Percentiles rank a stretch among this genome's conserved stretches.
phyloP scores from a whole-genome alignment of 2,888 invertebrate genomes.

The Zelleria hepariella region DNA sequence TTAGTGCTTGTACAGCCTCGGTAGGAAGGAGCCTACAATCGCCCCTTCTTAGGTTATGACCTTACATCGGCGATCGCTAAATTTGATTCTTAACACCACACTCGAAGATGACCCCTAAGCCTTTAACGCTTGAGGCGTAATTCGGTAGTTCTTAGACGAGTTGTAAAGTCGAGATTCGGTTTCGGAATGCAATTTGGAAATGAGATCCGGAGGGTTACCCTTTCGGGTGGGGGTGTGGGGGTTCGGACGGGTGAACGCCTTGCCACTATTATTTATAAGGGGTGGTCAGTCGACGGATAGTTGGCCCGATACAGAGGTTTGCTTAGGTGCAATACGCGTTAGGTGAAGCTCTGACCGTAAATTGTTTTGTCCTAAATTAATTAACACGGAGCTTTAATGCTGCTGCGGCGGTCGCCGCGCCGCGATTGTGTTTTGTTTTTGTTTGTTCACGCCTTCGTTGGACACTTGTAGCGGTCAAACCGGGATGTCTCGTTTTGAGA shows the following conservation, averaged over 20 bases:
- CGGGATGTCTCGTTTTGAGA: too few species aligned
- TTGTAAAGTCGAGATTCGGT: constrained; percentile 66
- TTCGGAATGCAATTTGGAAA: constrained; percentile 70
- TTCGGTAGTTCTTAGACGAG: constrained; percentile 22
- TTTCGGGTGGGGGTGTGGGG: constrained; percentile 48
- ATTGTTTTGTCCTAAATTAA: constrained; percentile 52
- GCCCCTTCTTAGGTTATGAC: constrained; percentile 62
- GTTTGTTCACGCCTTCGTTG: too few species aligned
- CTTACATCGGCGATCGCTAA: constrained; percentile 44
- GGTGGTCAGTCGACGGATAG: constrained; percentile 64
- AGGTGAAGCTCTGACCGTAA: constrained; percentile 27
- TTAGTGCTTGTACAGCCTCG: constrained; percentile 62
- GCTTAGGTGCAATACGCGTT: constrained; percentile 5
- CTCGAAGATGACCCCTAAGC: constrained; percentile 24
- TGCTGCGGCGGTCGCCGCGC: not conserved
- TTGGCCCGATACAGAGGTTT: constrained; percentile 29
- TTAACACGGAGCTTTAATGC: constrained; percentile 19
- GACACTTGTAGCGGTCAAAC: too few species aligned
- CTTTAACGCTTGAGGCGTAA: constrained; percentile 21
- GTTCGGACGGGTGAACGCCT: constrained; percentile 25
- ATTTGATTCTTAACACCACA: constrained; percentile 30
- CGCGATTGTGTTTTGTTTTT: not conserved
- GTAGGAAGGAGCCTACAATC: constrained; percentile 17
- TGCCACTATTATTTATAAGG: constrained; percentile 71
- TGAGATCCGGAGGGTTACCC: constrained; percentile 65